phyloP scores from a whole-genome alignment of 1,140 invertebrate species.

The Aphelinus atriplicis region DNA sequence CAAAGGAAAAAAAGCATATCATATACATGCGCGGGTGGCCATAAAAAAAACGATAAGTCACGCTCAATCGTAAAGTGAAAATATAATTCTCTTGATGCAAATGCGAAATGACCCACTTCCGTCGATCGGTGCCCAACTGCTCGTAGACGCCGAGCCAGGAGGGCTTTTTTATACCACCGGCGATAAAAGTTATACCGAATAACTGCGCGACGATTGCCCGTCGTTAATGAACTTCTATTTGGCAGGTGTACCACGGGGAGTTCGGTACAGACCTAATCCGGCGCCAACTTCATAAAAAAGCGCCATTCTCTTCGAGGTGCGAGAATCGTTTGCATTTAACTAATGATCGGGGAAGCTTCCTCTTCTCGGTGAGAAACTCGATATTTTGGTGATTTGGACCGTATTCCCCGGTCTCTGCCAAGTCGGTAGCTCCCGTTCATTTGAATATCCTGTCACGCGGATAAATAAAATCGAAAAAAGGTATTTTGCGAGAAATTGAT shows the following conservation, averaged over 20 bases:
- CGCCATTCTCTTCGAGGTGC: too few species aligned
- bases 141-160: not conserved
- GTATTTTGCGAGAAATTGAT: too few species aligned
- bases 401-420: too few species aligned
- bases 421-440: too few species aligned
- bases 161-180: not conserved
- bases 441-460: too few species aligned
- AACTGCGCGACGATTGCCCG: conserved; percentile 2
- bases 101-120: conserved; percentile 30
- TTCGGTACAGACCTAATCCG: not conserved
- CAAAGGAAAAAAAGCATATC: too few species aligned
- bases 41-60: conserved; percentile 26
- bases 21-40: not conserved
- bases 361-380: too few species aligned
- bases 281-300: not conserved
- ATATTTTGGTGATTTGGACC: too few species aligned
- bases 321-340: too few species aligned
- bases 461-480: too few species aligned
- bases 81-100: conserved; percentile 23
- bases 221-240: conserved; percentile 25
- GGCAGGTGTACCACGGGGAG: not conserved
- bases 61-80: conserved; percentile 27
- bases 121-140: not conserved
- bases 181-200: conserved; percentile 11
- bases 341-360: too few species aligned